Percentiles rank a stretch among this genome's conserved stretches.
phyloP scores from a whole-genome alignment of 2,113 vertebrate species.

The Ictalurus punctatus region DNA sequence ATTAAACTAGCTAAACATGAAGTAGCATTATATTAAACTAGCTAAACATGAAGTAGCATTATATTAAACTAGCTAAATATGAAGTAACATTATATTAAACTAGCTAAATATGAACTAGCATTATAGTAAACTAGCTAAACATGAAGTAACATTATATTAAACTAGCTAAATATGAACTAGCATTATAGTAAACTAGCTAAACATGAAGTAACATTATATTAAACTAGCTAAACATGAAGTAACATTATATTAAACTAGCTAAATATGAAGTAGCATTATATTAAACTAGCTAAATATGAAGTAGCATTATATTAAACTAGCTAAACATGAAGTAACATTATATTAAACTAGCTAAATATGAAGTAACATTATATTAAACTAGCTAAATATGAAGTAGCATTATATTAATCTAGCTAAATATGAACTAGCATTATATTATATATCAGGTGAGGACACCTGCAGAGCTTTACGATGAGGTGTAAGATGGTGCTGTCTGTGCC shows the following conservation, averaged over 20 bases:
- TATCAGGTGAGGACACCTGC: neutral
- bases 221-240: neutral
- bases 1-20: neutral
- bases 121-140: neutral
- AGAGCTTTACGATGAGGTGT: neutral
- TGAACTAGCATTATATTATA: neutral
- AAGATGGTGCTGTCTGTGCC: constrained; percentile 4
- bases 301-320: neutral
- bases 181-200: no score
- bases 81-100: neutral
- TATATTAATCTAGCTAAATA: neutral
- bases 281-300: neutral
- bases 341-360: neutral
- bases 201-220: neutral
- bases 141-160: neutral
- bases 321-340: neutral
- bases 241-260: neutral
- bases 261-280: neutral
- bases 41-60: neutral
- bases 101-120: neutral
- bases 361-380: neutral
- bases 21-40: no score
- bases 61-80: neutral
- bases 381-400: neutral
- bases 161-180: no score